phyloP scores from a whole-genome alignment of 2,797 vertebrate species.

The Sebastes elongatus region DNA sequence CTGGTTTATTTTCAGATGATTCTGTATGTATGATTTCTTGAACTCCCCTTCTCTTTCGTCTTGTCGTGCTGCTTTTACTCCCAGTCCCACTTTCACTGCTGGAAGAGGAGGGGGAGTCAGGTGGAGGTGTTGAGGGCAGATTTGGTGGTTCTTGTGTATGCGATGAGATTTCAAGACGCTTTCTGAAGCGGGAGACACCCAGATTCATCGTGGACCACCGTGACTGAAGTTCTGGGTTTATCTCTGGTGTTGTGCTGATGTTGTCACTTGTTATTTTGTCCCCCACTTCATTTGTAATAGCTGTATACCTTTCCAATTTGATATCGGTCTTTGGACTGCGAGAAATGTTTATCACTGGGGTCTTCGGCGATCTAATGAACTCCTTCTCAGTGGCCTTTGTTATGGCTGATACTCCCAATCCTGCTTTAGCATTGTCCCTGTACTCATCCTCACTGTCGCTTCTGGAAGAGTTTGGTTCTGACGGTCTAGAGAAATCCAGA shows the following conservation, averaged over 20 bases:
- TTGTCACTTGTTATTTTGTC: conserved; percentile 18
- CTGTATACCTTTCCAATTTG: conserved; percentile 56
- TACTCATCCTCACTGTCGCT: conserved; percentile 58
- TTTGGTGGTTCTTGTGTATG: neutral
- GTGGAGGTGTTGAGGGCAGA: conserved; percentile 15
- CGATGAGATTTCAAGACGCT: conserved; percentile 59
- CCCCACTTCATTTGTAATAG: conserved; percentile 28
- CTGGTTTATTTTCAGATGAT: conserved; percentile 9
- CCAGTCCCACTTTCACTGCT: conserved; percentile 25
- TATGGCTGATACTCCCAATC: neutral
- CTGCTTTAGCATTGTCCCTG: neutral
- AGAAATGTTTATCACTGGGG: neutral
- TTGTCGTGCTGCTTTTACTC: neutral
- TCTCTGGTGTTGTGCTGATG: conserved; percentile 11
- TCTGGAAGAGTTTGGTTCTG: conserved; percentile 37
- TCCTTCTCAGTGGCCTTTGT: neutral
- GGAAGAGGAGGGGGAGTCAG: conserved; percentile 25
- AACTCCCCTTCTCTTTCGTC: neutral
- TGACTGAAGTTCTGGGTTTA: conserved; percentile 62
- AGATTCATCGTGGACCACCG: conserved; percentile 68
- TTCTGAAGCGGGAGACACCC: conserved; percentile 65
- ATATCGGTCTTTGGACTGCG: conserved; percentile 41
- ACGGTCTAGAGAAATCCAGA: conserved; percentile 35
- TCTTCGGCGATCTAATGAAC: neutral
- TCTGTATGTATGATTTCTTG: conserved; percentile 11